These are phyloP conservation scores for Philotrypesis tridentata DNA, from an alignment of 1,140 invertebrate genomes.

Conservation along the genomic window DNA sequence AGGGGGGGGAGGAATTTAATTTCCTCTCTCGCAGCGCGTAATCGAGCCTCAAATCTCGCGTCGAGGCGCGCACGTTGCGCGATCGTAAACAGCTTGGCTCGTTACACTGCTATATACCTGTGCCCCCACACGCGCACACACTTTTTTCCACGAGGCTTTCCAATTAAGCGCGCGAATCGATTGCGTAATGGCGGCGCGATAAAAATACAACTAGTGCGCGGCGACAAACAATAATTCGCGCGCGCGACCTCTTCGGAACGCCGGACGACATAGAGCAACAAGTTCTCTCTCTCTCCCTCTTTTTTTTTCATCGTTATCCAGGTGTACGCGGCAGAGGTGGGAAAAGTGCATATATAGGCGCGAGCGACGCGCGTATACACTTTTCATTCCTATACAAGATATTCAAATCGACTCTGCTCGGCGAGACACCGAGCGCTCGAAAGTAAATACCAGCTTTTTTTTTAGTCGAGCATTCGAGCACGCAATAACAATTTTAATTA, in stretches of 20 bases:
- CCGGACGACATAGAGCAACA: slow-evolving; percentile 22
- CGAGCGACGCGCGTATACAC: too few species aligned
- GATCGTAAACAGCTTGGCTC: slow-evolving; percentile 71
- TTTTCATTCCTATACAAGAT: too few species aligned
- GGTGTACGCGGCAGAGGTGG: too few species aligned
- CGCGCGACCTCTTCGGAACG: neutral
- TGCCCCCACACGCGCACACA: too few species aligned
- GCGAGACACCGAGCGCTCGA: too few species aligned
- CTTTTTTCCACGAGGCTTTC: slow-evolving; percentile 58
- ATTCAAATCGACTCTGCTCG: too few species aligned
- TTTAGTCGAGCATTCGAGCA: too few species aligned
- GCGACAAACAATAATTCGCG: slow-evolving; percentile 38
- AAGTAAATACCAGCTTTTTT: too few species aligned
- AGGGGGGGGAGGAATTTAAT: slow-evolving; percentile 25
- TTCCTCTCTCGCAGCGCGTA: slow-evolving; percentile 43
- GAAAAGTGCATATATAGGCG: too few species aligned
- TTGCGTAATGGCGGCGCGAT: slow-evolving; percentile 64
- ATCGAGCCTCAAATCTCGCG: neutral
- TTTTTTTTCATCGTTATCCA: too few species aligned
- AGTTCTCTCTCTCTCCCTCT: slow-evolving; percentile 4
- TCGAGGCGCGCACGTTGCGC: slow-evolving; percentile 67
- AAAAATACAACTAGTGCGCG: slow-evolving; percentile 48
- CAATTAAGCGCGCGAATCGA: slow-evolving; percentile 70
- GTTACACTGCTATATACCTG: slow-evolving; percentile 58
- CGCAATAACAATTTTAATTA: too few species aligned